Percentiles rank a stretch among this genome's conserved stretches.
These are phyloP conservation scores for Drosophila mulleri DNA, from an alignment of 2,888 invertebrate species.

Conservation along the genomic window DNA sequence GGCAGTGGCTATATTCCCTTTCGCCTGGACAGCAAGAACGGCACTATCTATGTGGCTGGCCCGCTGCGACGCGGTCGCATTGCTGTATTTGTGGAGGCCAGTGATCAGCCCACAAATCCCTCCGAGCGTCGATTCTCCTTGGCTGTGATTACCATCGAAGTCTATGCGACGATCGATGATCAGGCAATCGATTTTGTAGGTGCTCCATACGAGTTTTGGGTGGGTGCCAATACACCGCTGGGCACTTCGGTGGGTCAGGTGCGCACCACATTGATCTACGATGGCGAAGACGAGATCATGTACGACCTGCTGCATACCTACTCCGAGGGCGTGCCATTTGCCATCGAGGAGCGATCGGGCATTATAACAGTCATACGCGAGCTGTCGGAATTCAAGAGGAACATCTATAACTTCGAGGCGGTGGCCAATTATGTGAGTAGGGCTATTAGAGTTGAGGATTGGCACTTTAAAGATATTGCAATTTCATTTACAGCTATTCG, in stretches of 20 bases:
- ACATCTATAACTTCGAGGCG: constrained; percentile 92
- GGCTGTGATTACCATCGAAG: constrained; percentile 94
- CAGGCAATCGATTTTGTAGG: constrained; percentile 92
- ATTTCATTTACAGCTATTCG: constrained; percentile 72
- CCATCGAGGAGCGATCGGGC: constrained; percentile 94
- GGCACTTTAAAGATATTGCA: not conserved
- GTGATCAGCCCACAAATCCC: constrained; percentile 92
- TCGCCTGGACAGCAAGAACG: constrained; percentile 89
- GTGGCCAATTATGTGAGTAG: constrained; percentile 87
- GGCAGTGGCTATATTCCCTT: constrained; percentile 89
- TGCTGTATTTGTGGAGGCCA: constrained; percentile 93
- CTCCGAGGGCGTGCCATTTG: constrained; percentile 96
- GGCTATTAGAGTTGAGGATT: fast-evolving
- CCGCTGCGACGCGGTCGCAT: constrained; percentile 90
- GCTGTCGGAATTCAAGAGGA: constrained; percentile 88
- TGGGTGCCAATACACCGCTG: constrained; percentile 93
- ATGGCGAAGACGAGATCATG: constrained; percentile 87
- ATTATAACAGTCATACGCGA: constrained; percentile 94
- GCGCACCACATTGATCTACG: constrained; percentile 90
- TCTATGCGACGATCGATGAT: constrained; percentile 86
- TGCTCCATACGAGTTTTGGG: constrained; percentile 95
- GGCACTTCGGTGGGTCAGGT: constrained; percentile 95
- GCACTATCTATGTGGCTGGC: constrained; percentile 88
- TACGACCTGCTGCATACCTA: constrained; percentile 94
- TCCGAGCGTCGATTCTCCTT: constrained; percentile 92